phyloP scores from a whole-genome alignment of 2,888 invertebrate species.

The Scaptomyza cyrtandrae region DNA sequence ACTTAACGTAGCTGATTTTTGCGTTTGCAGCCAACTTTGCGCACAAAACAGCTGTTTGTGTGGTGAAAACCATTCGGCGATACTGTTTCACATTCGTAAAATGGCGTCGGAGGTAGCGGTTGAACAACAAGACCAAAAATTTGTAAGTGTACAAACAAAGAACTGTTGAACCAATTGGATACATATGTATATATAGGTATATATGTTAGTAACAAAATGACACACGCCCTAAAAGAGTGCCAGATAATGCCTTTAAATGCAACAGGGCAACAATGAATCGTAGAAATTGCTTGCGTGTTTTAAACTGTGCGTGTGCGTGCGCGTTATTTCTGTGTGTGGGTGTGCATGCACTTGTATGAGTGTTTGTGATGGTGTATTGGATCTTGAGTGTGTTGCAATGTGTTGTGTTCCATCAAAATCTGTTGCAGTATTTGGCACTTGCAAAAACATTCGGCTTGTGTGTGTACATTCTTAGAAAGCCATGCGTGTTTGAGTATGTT shows the following conservation, averaged over 20 bases:
- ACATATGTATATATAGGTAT: constrained; percentile 29
- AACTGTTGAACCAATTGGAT: constrained; percentile 52
- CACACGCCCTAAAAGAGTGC: constrained; percentile 31
- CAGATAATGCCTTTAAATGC: constrained; percentile 19
- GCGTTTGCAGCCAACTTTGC: constrained; percentile 51
- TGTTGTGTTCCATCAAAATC: constrained; percentile 41
- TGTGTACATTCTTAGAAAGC: constrained; percentile 14
- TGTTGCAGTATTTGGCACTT: constrained; percentile 45
- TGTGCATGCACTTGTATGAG: constrained; percentile 31
- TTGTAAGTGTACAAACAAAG: constrained; percentile 58
- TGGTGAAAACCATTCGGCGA: constrained; percentile 55
- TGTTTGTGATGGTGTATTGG: constrained; percentile 25
- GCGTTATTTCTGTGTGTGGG: constrained; percentile 19
- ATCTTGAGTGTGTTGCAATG: constrained; percentile 41
- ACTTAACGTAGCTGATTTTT: constrained; percentile 30
- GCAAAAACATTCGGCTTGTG: constrained; percentile 4
- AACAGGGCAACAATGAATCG: constrained; percentile 25
- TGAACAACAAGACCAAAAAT: constrained; percentile 66
- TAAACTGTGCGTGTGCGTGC: constrained; percentile 32
- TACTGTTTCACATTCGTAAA: constrained; percentile 63
- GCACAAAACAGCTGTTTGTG: constrained; percentile 49
- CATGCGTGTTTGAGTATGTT: constrained; percentile 14
- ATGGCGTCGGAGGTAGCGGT: constrained; percentile 69
- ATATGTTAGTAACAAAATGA: constrained; percentile 34
- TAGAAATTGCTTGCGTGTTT: constrained; percentile 64